A percentile compares a stretch with the other conserved stretches of the same genome.
These are phyloP conservation scores for Pseudochirops cupreus DNA, from an alignment of 2,797 vertebrate species.

Conservation along the genomic window DNA sequence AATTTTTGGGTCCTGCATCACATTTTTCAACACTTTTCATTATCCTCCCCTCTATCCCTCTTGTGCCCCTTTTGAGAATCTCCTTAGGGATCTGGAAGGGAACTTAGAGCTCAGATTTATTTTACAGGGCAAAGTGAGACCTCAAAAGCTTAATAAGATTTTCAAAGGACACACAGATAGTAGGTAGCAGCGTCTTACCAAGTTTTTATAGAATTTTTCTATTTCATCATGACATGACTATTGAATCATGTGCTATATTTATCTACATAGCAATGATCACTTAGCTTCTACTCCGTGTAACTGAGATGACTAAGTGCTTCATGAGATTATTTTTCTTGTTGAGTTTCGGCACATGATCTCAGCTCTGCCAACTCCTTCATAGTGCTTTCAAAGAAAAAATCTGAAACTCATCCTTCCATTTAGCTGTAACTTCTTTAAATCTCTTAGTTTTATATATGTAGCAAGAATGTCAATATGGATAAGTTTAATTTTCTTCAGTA, in stretches of 20 bases:
- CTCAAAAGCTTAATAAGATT: neutral
- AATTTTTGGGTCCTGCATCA: neutral
- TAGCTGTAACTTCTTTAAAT: neutral
- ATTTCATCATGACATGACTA: neutral
- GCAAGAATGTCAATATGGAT: neutral
- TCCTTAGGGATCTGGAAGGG: neutral
- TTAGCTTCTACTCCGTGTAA: neutral
- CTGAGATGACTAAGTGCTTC: neutral
- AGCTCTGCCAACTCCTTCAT: neutral
- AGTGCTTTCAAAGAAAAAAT: neutral
- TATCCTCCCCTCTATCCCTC: neutral
- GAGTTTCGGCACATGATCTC: neutral
- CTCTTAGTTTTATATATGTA: neutral
- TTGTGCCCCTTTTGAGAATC: neutral
- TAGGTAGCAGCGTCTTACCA: neutral
- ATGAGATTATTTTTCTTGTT: neutral
- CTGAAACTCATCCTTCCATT: neutral
- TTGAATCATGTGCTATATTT: neutral
- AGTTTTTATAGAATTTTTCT: neutral
- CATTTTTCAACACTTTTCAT: neutral
- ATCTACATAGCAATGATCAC: neutral
- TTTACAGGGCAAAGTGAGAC: neutral
- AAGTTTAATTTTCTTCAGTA: neutral
- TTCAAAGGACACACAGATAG: neutral
- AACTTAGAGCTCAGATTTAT: neutral